Conservation (phyloP, 1,140 invertebrate species). For the Sesamia nonagrioides region DNA sequence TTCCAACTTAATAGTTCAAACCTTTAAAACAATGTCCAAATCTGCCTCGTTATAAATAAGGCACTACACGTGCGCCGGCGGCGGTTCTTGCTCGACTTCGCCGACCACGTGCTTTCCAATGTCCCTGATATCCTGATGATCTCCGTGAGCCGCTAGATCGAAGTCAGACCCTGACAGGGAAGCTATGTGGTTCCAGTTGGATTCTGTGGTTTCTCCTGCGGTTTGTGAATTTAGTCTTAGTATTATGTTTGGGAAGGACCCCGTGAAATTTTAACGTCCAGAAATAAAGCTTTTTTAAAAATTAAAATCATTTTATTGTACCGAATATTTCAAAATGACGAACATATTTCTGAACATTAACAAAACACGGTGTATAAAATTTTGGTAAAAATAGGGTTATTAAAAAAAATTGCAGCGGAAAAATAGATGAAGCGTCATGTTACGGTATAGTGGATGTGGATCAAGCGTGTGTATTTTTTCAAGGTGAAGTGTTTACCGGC, state of each 20-base stretch:
- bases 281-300: neutral
- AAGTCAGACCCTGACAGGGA: slow-evolving; percentile 89
- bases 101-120: slow-evolving; percentile 65
- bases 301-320: neutral
- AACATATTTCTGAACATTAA: neutral
- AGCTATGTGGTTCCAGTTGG: slow-evolving; percentile 87
- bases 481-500: neutral
- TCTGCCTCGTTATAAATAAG: neutral
- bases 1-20: too few species aligned
- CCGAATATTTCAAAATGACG: too few species aligned
- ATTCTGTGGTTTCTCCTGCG: slow-evolving; percentile 62
- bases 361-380: neutral
- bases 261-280: neutral
- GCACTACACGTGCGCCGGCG: slow-evolving; percentile 69
- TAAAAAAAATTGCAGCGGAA: neutral
- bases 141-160: slow-evolving; percentile 89
- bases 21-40: too few species aligned
- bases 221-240: neutral
- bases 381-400: neutral
- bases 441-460: neutral
- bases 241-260: neutral
- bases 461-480: neutral
- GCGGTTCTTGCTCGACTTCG: slow-evolving; percentile 52
- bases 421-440: neutral
- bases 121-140: slow-evolving; percentile 69